These are phyloP conservation scores for Neoarius graeffei DNA, from an alignment of 2,113 vertebrate species.

Conservation along the genomic window DNA sequence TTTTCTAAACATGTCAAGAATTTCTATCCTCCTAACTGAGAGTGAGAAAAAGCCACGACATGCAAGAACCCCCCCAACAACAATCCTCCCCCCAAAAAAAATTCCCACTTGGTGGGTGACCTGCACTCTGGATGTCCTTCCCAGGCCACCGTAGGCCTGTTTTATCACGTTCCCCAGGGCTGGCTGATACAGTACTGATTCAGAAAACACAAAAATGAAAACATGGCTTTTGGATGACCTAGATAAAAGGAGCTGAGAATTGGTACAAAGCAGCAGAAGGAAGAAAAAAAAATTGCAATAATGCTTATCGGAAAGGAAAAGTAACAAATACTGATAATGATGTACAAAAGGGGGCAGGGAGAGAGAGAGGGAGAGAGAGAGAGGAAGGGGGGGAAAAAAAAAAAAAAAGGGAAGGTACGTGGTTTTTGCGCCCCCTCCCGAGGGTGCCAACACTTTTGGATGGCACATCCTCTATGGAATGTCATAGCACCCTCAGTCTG, in stretches of 20 bases:
- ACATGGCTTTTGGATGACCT: slow-evolving; percentile 23
- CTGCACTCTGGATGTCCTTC: slow-evolving; percentile 53
- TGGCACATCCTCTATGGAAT: slow-evolving; percentile 42
- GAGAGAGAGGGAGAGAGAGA: neutral
- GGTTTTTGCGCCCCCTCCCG: neutral
- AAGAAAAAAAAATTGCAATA: slow-evolving; percentile 2
- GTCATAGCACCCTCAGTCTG: slow-evolving; percentile 29
- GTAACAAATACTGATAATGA: slow-evolving; percentile 55
- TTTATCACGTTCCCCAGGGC: slow-evolving; percentile 47
- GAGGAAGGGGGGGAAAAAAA: slow-evolving; percentile 27
- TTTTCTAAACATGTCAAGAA: neutral
- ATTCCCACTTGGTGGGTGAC: slow-evolving; percentile 4
- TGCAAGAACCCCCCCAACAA: neutral
- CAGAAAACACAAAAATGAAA: neutral
- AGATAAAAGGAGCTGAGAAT: slow-evolving; percentile 7
- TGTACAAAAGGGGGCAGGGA: slow-evolving; percentile 55
- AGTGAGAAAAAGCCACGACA: neutral
- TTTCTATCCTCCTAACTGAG: neutral
- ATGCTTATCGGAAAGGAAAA: slow-evolving; percentile 26
- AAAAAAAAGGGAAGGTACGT: slow-evolving; percentile 49
- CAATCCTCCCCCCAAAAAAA: neutral
- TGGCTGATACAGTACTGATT: slow-evolving; percentile 31
- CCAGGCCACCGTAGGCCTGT: slow-evolving; percentile 49
- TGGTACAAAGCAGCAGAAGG: neutral
- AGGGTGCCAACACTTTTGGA: slow-evolving; percentile 7